A percentile compares a stretch with the other conserved stretches of the same genome.
phyloP scores from a whole-genome alignment of 2,888 invertebrate species.

The Eupithecia insigniata region DNA sequence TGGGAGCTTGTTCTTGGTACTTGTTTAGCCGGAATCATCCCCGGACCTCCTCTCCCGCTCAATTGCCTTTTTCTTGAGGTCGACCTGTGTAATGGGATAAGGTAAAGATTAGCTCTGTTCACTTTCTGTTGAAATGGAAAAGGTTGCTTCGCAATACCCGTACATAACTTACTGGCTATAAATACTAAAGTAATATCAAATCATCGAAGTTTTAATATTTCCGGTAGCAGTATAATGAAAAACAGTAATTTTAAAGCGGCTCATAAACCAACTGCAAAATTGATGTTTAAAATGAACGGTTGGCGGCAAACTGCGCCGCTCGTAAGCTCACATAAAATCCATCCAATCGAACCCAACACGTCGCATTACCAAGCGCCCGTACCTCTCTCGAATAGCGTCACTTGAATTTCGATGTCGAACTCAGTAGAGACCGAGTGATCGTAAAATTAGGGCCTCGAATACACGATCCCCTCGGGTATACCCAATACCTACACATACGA shows the following conservation, averaged over 20 bases:
- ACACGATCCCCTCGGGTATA: conserved; percentile 47
- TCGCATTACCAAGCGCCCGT: conserved; percentile 69
- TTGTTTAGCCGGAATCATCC: conserved; percentile 65
- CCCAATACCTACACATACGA: conserved; percentile 28
- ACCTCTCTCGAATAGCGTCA: conserved; percentile 72
- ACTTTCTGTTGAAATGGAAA: conserved; percentile 71
- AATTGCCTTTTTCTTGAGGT: conserved; percentile 80
- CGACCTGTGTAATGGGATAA: conserved; percentile 78
- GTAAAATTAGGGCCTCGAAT: conserved; percentile 75
- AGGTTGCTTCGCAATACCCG: conserved; percentile 34
- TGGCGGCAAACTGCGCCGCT: conserved; percentile 66
- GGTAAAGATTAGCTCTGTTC: conserved; percentile 78
- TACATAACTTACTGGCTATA: not conserved
- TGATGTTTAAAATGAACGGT: conserved; percentile 71
- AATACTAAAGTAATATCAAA: not conserved
- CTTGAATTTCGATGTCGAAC: conserved; percentile 78
- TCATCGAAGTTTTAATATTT: not conserved
- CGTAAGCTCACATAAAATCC: conserved; percentile 75
- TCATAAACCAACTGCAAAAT: conserved; percentile 61
- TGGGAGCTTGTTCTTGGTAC: conserved; percentile 69
- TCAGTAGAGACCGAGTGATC: conserved; percentile 70
- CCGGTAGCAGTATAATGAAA: conserved; percentile 20
- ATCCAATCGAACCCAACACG: conserved; percentile 77
- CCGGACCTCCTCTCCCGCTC: conserved; percentile 66
- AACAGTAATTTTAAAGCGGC: conserved; percentile 41